Base-by-base conservation (phyloP, 1,140 invertebrate genomes). In the Limonius californicus region DNA sequence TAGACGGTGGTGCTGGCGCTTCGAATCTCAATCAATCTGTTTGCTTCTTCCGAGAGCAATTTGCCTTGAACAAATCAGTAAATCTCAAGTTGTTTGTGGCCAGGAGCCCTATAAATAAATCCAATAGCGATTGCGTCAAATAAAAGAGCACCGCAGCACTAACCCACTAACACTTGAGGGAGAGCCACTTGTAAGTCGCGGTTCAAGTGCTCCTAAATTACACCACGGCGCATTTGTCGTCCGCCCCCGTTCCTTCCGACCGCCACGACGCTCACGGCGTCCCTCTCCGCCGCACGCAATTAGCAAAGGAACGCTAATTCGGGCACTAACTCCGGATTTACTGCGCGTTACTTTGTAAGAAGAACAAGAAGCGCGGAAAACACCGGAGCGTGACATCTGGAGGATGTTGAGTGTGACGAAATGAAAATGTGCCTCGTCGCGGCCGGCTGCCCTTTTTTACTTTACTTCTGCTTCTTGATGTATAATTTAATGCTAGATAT, bases 181-280 rank as follows among this genome's bases (percentile, higher is more conserved):
- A 32, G 54, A 55, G 54, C 54, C 54, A 55, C 54, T 55, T 55
- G 45, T 55, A 55, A 55, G 54, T 55, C 54, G 54, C 54, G 27
- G 54, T 55, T 55, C 54, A 55, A 55, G 54, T 55, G 54, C 54
- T 55, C 54, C 54, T 55, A 55, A 55, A 55, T 55, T 55, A 55
- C 54, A 55, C n/a, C 54, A 32, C 18, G 45, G 16, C 45, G 45
- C 45, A 50, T 50, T 50, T 50, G 45, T 55, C 54, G 20, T 55
- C 27, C 54, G 2, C 54, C 54, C 15, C n/a, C 2, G 2, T 16
- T 32, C 54, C 19, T 6, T 12, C 19, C 1, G 14, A 12, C 16
- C 2, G 3, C 16, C 4, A 14, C 45, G 45, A 6, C 1, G 16
- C 14, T 11, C 45, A 4, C 16, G 16, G 45, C 11, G 27, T 32